These are phyloP conservation scores for Smutsia gigantea DNA, from an alignment of 2,797 vertebrate genomes.

Conservation along the genomic window DNA sequence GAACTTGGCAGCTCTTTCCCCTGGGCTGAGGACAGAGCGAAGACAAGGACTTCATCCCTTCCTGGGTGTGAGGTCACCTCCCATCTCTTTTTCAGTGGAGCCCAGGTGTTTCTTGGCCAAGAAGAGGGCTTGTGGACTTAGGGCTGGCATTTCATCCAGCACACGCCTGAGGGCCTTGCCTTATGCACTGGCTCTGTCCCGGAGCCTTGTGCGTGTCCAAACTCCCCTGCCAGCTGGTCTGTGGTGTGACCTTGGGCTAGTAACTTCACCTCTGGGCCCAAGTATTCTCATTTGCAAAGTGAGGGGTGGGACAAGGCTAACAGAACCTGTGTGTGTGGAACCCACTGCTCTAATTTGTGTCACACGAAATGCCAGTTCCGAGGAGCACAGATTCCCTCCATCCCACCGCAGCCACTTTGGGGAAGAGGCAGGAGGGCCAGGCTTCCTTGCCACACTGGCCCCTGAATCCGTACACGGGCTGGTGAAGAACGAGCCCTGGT, in stretches of 20 bases:
- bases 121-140: background rate
- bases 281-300: rapidly evolving
- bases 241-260: background rate
- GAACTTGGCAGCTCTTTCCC: background rate
- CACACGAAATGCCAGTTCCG: background rate
- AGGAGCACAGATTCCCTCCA: background rate
- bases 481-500: rapidly evolving
- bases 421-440: background rate
- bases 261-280: background rate
- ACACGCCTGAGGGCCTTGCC: background rate
- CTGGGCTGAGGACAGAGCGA: rapidly evolving
- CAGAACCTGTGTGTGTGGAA: no score
- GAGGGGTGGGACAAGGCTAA: rapidly evolving
- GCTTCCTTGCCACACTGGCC: background rate
- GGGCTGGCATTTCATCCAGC: background rate
- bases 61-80: background rate
- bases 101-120: background rate
- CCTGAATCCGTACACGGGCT: rapidly evolving
- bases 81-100: background rate
- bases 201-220: background rate
- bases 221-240: background rate
- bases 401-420: rapidly evolving
- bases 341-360: rapidly evolving
- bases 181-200: background rate
- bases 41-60: rapidly evolving